Conservation (phyloP, 2,797 vertebrate species). For the Antrozous pallidus region DNA sequence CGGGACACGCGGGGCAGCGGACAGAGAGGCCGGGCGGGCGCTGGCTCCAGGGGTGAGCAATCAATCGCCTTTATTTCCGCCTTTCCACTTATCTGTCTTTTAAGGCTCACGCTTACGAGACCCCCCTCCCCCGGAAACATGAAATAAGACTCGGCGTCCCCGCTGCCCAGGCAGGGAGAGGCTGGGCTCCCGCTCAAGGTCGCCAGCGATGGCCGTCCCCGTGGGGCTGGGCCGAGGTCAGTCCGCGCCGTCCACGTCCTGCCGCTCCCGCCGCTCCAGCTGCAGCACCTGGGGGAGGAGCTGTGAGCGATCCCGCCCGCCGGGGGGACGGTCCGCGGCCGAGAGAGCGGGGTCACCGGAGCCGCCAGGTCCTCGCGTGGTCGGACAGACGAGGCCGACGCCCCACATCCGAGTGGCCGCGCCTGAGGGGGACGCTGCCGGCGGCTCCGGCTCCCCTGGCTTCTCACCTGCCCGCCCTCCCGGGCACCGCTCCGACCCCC, state of each 20-base stretch:
- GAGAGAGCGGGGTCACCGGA: too few species aligned
- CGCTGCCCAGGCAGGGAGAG: rapidly evolving
- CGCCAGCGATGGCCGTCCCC: rapidly evolving
- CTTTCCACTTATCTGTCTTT: neutral
- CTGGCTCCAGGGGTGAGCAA: rapidly evolving
- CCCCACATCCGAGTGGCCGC: rapidly evolving
- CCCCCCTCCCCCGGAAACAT: too few species aligned
- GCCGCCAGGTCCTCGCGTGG: too few species aligned
- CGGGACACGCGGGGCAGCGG: neutral
- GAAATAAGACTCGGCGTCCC: rapidly evolving
- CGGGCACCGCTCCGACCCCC: neutral
- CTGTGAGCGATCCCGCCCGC: too few species aligned
- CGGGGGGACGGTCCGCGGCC: too few species aligned
- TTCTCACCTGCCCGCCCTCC: rapidly evolving
- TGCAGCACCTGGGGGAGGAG: slow-evolving; percentile 41
- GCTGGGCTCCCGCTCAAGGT: neutral
- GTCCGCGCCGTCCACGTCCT: neutral
- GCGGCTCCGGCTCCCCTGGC: rapidly evolving
- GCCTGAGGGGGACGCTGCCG: neutral
- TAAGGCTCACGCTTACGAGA: too few species aligned
- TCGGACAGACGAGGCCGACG: rapidly evolving
- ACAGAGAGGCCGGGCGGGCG: rapidly evolving
- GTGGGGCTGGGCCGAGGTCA: rapidly evolving
- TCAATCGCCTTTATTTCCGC: neutral
- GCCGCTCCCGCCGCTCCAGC: neutral